Base-by-base conservation (phyloP, 1,140 invertebrate species). In the Proales similis region DNA sequence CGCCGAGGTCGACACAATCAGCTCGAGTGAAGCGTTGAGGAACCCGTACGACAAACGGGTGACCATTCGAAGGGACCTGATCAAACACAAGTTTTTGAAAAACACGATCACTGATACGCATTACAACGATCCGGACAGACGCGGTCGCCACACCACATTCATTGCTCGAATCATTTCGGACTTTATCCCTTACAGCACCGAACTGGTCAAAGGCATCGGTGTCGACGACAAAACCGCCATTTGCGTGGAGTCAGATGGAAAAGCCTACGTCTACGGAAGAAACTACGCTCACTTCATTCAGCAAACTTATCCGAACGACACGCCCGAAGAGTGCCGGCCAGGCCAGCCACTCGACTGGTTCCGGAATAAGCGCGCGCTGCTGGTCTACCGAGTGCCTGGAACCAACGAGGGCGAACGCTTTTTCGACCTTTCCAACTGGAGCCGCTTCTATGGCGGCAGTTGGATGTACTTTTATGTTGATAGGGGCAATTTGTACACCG, bases 91-190 rank as follows among this genome's bases (percentile, higher is more conserved):
- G 36, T 39, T 30, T 45, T 17, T 61, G 22, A 45, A 6, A 29
- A 61, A 61, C 36, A 45, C 39, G 12, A 61, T 61, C 26, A 46
- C 53, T 12, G 53, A 61, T 30, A 61, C 53, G 9, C 53, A 61
- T 30, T 61, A 45, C n/a, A 45, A 61, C 17, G 27, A 61, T 24
- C 36, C 32, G 14, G 42, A 29, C 26, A 27, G 53, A 9, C 39
- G 33, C n/a, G 53, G 53, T 9, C 36, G 53, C 19, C 53, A 45
- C 24, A 45, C 47, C 14, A 33, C 53, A 29, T 61, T 61, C 36
- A 43, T 61, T 27, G 22, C 53, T 17, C 19, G 53, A 17, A 30
- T 61, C 0, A 11, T 30, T 11, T 32, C 45, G 17, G 53, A 61
- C 26, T 39, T 26, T 7, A 42, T 39, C 24, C 5, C 14, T 19